Base-by-base conservation (phyloP, 2,797 vertebrate species). In the Paramormyrops hopkinsi region DNA sequence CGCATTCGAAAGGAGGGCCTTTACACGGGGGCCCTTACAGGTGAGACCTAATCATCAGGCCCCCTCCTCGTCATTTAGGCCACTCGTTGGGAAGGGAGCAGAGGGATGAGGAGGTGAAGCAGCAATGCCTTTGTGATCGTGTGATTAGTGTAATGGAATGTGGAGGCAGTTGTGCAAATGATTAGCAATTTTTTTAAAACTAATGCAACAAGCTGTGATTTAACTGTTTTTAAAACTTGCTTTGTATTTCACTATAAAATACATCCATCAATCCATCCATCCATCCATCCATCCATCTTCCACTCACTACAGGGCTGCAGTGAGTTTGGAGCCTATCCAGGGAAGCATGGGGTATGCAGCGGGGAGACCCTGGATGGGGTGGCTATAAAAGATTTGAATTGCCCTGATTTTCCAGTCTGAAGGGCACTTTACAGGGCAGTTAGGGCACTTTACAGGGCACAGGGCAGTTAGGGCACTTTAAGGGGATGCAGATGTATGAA, bases 51-150 rank as follows among this genome's bases (percentile, higher is more conserved):
- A 73, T 90, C 86, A 33, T 88, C 90, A 87, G 69, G n/a, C 37
- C 91, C 89, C 88, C 91, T 90, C 83, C 53, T 89, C 90, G 88
- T 91, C 90, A 92, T 91, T 92, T 92, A 92, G 91, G 89, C 88
- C 73, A 37, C 91, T 86, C 82, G 50, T 91, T 25, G 37, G 88
- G 59, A 37, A 82, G 37, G 85, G 86, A 59, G 79, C 79, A 76
- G 85, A 90, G 62, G 14, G 17, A 19, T 14, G 6, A 2, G 19
- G 19, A 88, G n/a, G 22, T 2, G 50, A 51, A 76, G 88, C 82
- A 56, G 46, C 19, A 11, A 1, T 7, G 22, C 25, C 53, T 86
- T 25, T 53, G 19, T 84, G 87, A 89, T 92, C 90, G 79, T 91
- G 88, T 91, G 73, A 90, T 88, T 91, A 59, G 59, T 29, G 1